Evolutionary conservation across 2,888 invertebrate species (phyloP), one percentile per base, ranked within the genome.

Genomic region (Ochropleura leucogaster): DNA sequence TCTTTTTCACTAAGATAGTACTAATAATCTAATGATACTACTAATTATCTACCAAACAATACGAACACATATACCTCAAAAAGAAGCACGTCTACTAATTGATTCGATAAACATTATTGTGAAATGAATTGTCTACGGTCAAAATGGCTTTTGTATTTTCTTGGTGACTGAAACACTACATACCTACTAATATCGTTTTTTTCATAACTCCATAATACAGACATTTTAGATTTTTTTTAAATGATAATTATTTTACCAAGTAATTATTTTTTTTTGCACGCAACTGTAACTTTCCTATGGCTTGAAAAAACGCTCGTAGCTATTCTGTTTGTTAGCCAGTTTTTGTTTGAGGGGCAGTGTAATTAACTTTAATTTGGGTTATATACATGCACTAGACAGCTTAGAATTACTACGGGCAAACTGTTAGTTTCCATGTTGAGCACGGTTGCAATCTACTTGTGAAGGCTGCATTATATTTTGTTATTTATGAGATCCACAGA

Each of bases 401-500:
- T 81, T 77, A 85, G 79, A 77, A 79, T 74, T 67, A 79, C 77
- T 55, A 42, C 65, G 47, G 57, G 12, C 62, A 73, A 65, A 82
- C 83, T 80, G 72, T 71, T 73, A 72, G 83, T 68, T 83, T 47
- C 65, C 71, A 63, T 55, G 63, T 80, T 74, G 46, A 68, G 59
- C 73, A 62, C 72, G 76, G 69, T 69, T 16, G 67, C 74, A 83
- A 79, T 72, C 67, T 72, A 75, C 59, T 77, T 49, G 75, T 79
- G 74, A 79, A 84, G 64, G 49, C 71, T 84, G 62, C 76, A 80
- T 86, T 83, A 86, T 85, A 72, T 68, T 80, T 77, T 69, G 71
- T 86, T 78, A 79, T 86, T 86, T 85, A 84, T 82, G 82, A 73
- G 68, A 67, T 62, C 72, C 74, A 65, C 71, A 62, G 71, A 76